phyloP scores from a whole-genome alignment of 2,888 invertebrate genomes.

The Graphium colonna region DNA sequence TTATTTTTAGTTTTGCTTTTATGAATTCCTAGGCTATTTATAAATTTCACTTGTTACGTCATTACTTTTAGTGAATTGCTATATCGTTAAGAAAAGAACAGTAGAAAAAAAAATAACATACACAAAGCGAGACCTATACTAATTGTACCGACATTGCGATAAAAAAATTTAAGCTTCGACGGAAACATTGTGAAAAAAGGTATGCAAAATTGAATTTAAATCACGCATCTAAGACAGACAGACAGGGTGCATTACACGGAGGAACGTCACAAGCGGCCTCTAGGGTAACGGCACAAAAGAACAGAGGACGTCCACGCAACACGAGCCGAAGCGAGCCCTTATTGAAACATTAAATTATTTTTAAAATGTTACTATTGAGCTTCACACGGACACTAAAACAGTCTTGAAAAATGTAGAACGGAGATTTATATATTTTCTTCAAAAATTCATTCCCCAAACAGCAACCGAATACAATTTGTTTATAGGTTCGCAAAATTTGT shows the following conservation, averaged over 20 bases:
- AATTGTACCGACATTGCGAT: conserved; percentile 7
- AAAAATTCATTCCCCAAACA: too few species aligned
- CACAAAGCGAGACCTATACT: conserved; percentile 18
- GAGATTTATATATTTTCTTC: too few species aligned
- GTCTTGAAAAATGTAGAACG: too few species aligned
- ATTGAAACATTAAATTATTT: too few species aligned
- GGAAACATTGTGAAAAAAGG: not conserved
- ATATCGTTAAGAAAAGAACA: not conserved
- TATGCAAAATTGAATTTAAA: conserved; percentile 2
- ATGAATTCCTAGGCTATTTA: not conserved
- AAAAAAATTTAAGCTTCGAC: conserved; percentile 14
- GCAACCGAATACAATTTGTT: too few species aligned
- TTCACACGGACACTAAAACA: too few species aligned
- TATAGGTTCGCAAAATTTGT: too few species aligned
- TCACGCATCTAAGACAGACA: conserved; percentile 17
- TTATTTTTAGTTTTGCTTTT: not conserved
- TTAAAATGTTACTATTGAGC: too few species aligned
- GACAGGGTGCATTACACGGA: conserved; percentile 13
- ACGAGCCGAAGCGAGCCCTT: conserved; percentile 5
- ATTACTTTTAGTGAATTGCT: not conserved
- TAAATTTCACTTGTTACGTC: not conserved
- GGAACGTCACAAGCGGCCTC: conserved; percentile 10
- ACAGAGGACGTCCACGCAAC: conserved; percentile 16
- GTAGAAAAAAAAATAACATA: conserved; percentile 4
- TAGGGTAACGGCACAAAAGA: conserved; percentile 10